Evolutionary conservation across 2,113 vertebrate genomes (phyloP).

Genomic region (Colistium nudipinnis): DNA sequence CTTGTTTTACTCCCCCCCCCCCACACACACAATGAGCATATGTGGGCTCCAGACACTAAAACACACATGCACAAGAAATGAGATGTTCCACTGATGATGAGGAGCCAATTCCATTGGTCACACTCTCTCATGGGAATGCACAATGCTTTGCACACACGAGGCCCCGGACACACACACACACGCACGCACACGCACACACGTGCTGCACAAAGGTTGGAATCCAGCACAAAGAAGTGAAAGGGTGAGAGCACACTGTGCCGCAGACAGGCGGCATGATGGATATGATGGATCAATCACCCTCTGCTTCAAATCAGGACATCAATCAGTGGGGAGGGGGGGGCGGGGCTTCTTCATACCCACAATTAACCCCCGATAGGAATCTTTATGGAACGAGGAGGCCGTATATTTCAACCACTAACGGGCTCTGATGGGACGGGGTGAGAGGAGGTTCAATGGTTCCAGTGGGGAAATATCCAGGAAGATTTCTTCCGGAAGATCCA

Average conservation of each 20-base stretch:
- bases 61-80: conserved; percentile 53
- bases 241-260: conserved; percentile 69
- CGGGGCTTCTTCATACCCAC: conserved; percentile 27
- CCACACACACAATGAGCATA: conserved; percentile 35
- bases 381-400: conserved; percentile 35
- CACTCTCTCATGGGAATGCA: conserved; percentile 18
- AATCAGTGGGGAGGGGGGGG: conserved; percentile 47
- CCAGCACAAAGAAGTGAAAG: conserved; percentile 48
- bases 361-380: conserved; percentile 47
- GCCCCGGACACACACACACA: conserved; percentile 27
- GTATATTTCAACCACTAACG: conserved; percentile 25
- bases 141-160: neutral
- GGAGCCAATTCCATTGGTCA: conserved; percentile 59
- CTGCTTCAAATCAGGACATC: conserved; percentile 72
- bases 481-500: too few relatives aligned
- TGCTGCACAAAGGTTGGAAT: conserved; percentile 48
- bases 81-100: conserved; percentile 47
- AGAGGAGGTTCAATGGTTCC: too few relatives aligned
- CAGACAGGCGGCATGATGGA: conserved; percentile 78
- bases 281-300: conserved; percentile 77
- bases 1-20: conserved; percentile 18
- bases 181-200: conserved; percentile 39
- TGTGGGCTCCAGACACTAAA: conserved; percentile 38
- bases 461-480: too few relatives aligned
- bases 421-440: conserved; percentile 2